Evolutionary conservation across 2,113 vertebrate species (phyloP).

Genomic region (Xerus inauris): DNA sequence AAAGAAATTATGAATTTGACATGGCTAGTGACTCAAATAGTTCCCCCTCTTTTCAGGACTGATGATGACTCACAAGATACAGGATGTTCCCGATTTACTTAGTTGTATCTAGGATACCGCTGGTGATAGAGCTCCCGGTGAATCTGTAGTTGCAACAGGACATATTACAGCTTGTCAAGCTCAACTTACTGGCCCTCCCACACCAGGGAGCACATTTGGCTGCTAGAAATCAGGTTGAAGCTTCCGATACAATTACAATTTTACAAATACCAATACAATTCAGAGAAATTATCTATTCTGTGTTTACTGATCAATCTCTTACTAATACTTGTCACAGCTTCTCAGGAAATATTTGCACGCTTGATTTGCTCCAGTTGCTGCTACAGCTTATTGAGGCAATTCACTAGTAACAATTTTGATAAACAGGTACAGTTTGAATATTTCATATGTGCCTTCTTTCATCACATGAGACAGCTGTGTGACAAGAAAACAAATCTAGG

Average conservation of each 20-base stretch:
- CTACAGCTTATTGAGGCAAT: not conserved
- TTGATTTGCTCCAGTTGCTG: not conserved
- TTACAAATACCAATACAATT: not conserved
- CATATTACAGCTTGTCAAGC: not conserved
- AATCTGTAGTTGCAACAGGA: not conserved
- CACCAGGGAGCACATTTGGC: not conserved
- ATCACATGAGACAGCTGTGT: not conserved
- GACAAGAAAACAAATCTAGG: not conserved
- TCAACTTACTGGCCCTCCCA: not conserved
- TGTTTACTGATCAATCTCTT: not conserved
- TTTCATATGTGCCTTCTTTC: not conserved
- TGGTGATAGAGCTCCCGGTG: not conserved
- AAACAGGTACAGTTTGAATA: not conserved
- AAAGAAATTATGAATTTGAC: not conserved
- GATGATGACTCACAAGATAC: not conserved
- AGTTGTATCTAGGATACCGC: not conserved
- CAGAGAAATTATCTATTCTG: not conserved
- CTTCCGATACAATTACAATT: too few species aligned
- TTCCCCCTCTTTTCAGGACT: not conserved
- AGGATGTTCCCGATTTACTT: not conserved
- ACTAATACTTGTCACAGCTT: not conserved
- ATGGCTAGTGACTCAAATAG: not conserved
- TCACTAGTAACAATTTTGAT: not conserved
- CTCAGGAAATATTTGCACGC: not conserved
- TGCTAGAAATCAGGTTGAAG: not conserved